Percentiles rank a stretch among this genome's conserved stretches.
Conservation (phyloP, 2,888 invertebrate species). For the Peribatodes rhomboidaria region DNA sequence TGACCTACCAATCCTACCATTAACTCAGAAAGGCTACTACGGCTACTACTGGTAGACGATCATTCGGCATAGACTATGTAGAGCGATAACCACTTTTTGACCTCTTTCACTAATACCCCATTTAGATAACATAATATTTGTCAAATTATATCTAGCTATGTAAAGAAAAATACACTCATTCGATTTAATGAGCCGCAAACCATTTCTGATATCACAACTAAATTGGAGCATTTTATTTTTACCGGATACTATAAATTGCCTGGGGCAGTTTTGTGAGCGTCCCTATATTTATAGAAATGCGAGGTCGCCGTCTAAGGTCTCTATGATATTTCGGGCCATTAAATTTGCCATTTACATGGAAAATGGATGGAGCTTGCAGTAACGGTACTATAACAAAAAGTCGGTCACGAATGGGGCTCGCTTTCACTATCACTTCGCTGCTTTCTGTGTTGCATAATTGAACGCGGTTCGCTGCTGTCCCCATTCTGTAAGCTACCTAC, state of each 20-base stretch:
- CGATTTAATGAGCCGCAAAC: slow-evolving; percentile 21
- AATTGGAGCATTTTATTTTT: slow-evolving; percentile 3
- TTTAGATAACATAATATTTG: slow-evolving; percentile 21
- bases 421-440: slow-evolving; percentile 60
- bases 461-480: slow-evolving; percentile 34
- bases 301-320: slow-evolving; percentile 41
- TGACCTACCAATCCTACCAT: slow-evolving; percentile 67
- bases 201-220: not conserved
- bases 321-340: slow-evolving; percentile 46
- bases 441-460: slow-evolving; percentile 50
- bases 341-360: slow-evolving; percentile 48
- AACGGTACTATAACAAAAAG: slow-evolving; percentile 50
- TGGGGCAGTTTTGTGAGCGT: slow-evolving; percentile 43
- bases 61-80: slow-evolving; percentile 58
- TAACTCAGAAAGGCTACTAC: slow-evolving; percentile 46
- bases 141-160: not conserved
- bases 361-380: slow-evolving; percentile 46
- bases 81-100: slow-evolving; percentile 49
- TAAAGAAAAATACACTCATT: slow-evolving; percentile 15
- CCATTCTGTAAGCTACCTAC: slow-evolving; percentile 23
- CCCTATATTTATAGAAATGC: slow-evolving; percentile 48
- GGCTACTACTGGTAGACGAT: slow-evolving; percentile 47
- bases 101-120: slow-evolving; percentile 46
- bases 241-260: slow-evolving; percentile 51
- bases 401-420: slow-evolving; percentile 52